Evolutionary conservation across 2,113 vertebrate genomes (phyloP).

Genomic region (Sitta europaea): DNA sequence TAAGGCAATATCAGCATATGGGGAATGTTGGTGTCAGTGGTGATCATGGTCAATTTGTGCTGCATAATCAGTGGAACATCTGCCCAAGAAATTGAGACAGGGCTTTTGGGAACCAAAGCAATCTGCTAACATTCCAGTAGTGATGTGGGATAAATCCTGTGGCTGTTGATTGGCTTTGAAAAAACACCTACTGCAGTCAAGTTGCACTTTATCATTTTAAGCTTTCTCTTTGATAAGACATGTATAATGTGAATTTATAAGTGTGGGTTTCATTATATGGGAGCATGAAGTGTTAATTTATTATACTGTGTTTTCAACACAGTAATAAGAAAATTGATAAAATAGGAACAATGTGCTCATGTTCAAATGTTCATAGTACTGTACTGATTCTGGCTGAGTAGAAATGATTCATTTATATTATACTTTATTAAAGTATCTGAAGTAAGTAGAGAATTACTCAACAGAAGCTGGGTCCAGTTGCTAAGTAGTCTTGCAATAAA

Average conservation of each 20-base stretch:
- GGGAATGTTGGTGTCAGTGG: not conserved
- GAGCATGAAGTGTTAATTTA: not conserved
- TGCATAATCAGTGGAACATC: not conserved
- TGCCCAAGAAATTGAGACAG: not conserved
- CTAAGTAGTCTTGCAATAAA: not conserved
- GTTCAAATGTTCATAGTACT: not conserved
- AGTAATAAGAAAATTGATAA: not conserved
- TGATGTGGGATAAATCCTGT: not conserved
- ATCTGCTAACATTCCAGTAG: not conserved
- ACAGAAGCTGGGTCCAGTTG: not conserved
- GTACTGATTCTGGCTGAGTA: not conserved
- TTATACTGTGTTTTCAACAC: not conserved
- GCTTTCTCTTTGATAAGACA: not conserved
- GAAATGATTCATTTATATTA: not conserved
- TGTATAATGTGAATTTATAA: not conserved
- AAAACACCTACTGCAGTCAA: not conserved
- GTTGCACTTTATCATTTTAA: not conserved
- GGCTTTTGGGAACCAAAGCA: not conserved
- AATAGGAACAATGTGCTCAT: not conserved
- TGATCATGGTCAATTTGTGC: not conserved
- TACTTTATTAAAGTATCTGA: not conserved
- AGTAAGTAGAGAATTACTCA: not conserved
- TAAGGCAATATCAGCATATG: not conserved
- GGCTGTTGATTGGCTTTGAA: not conserved
- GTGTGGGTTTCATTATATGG: not conserved